phyloP scores from a whole-genome alignment of 1,140 invertebrate species.

The Druon quercuslanigerum region DNA sequence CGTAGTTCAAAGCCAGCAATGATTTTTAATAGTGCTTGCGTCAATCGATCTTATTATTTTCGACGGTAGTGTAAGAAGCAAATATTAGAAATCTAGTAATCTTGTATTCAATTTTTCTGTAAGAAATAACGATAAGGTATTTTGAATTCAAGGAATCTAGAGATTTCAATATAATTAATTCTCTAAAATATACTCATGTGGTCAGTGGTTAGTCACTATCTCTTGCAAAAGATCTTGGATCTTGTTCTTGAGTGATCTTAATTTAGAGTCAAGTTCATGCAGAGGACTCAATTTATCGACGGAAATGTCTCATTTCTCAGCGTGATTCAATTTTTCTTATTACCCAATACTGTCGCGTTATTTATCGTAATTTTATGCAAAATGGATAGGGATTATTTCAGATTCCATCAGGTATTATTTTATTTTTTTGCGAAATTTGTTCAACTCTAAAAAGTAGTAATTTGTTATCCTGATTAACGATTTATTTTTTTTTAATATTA shows the following conservation, averaged over 20 bases:
- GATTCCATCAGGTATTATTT: conserved; percentile 4
- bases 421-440: neutral
- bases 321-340: conserved; percentile 7
- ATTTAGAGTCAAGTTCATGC: conserved; percentile 23
- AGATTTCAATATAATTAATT: neutral
- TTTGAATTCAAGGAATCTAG: neutral
- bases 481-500: no score
- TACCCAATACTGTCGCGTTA: neutral
- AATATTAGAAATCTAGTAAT: no score
- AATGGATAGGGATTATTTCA: conserved; percentile 2
- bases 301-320: neutral
- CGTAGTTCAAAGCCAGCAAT: no score
- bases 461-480: no score
- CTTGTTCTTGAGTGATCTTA: neutral
- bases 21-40: no score
- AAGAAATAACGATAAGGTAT: neutral
- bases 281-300: conserved; percentile 22
- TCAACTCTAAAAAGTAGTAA: neutral
- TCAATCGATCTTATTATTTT: no score
- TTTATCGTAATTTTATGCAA: neutral
- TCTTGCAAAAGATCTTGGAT: conserved; percentile 18
- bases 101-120: neutral
- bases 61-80: no score
- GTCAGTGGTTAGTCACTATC: conserved; percentile 16
- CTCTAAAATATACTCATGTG: neutral